Conservation (phyloP, 2,113 vertebrate species). For the Hypanus sabinus region DNA sequence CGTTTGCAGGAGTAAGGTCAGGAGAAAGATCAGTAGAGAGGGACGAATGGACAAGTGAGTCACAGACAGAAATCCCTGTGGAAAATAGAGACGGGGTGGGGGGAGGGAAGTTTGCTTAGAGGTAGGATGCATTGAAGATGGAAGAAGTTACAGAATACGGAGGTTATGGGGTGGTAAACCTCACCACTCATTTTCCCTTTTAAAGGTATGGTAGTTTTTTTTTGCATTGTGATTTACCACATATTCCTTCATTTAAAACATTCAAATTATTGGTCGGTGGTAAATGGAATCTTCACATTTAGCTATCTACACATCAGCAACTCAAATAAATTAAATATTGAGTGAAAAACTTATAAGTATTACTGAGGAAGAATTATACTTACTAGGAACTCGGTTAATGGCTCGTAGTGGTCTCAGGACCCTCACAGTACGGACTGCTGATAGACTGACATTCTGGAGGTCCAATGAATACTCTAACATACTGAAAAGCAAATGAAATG, state of each 20-base stretch:
- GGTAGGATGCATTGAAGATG: no score
- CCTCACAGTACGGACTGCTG: constrained; percentile 87
- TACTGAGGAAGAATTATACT: constrained; percentile 48
- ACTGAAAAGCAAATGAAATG: constrained; percentile 55
- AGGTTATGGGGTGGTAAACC: no score
- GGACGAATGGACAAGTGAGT: no score
- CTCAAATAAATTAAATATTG: not conserved
- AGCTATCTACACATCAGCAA: not conserved
- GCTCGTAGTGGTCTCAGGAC: constrained; percentile 91
- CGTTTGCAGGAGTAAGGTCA: no score
- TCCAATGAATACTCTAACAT: constrained; percentile 98
- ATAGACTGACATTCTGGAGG: constrained; percentile 95
- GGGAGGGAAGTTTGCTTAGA: no score
- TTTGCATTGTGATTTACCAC: not conserved
- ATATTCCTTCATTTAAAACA: not conserved
- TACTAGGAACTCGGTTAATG: constrained; percentile 94
- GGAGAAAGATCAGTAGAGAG: no score
- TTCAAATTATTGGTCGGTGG: not conserved
- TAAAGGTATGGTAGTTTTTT: no score
- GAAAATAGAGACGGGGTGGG: no score
- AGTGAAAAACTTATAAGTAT: no score
- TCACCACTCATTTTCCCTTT: not conserved
- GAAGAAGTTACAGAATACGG: no score
- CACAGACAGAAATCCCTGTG: no score
- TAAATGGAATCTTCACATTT: not conserved